These are phyloP conservation scores for Falco novaeseelandiae DNA, from an alignment of 2,797 vertebrate genomes.

Conservation along the genomic window DNA sequence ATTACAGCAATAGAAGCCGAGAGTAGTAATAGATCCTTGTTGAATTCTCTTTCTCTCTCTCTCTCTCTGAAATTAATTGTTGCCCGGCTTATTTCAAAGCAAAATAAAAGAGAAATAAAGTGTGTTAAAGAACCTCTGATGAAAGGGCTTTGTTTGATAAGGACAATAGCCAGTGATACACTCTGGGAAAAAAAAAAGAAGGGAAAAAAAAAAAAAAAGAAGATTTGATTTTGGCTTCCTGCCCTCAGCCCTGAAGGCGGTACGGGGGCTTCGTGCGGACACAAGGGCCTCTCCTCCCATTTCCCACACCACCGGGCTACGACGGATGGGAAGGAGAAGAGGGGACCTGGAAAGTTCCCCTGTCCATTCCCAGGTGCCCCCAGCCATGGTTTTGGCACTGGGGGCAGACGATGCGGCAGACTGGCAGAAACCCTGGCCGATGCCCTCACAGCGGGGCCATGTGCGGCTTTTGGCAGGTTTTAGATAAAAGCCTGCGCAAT, in stretches of 20 bases:
- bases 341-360: neutral
- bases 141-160: constrained; percentile 86
- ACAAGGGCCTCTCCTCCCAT: neutral
- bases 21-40: constrained; percentile 99
- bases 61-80: constrained; percentile 99
- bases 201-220: constrained; percentile 47
- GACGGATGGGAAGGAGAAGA: neutral
- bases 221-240: constrained; percentile 77
- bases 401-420: neutral
- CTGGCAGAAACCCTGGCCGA: neutral
- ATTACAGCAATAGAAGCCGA: constrained; percentile 99
- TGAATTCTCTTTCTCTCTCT: constrained; percentile 94
- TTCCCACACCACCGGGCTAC: neutral
- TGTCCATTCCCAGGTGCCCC: neutral
- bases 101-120: constrained; percentile 99
- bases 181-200: constrained; percentile 82
- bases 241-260: constrained; percentile 60
- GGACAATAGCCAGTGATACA: constrained; percentile 87
- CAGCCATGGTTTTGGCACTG: rapidly evolving
- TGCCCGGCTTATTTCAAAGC: constrained; percentile 99
- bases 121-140: constrained; percentile 85
- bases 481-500: neutral
- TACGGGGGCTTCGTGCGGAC: neutral
- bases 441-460: rapidly evolving
- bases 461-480: neutral